Base-by-base conservation (phyloP, 2,113 vertebrate species). In the Arothron firmamentum region DNA sequence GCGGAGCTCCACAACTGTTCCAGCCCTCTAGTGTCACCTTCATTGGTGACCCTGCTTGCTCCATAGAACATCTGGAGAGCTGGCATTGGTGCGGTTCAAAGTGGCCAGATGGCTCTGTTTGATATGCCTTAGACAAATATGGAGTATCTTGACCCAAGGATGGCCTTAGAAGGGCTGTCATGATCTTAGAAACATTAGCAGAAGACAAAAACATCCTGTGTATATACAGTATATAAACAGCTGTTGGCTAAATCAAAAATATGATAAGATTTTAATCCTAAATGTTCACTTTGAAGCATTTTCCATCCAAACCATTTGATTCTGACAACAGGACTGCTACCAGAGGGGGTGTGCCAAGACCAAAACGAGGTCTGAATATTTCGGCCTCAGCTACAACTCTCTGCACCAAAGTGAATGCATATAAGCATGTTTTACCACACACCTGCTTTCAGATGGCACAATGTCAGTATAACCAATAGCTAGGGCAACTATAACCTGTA, bases 1-100 rank as follows among this genome's bases (percentile, higher is more conserved):
- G 45, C 1, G 34, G 70, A 63, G 79, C 78, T 74, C 66, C 78
- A 79, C 86, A 90, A 85, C 87, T 90, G 88, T 87, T 86, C 72
- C 62, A 31, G 59, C 69, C 69, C 75, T 74, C 61, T 60, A 16
- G 10, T 17, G 75, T 84, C 79, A 80, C 86, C 80, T 86, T 85
- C 82, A 81, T 83, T 82, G 68, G 56, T 85, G 87, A 88, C 85
- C 82, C 74, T 47, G 67, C 76, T 70, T 70, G 74, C 78, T 83
- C 77, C 23, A 62, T 67, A 80, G 81, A 90, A 90, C 88, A 90
- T 89, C 89, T 90, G 89, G 84, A 84, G 79, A 53, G 71, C 78
- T 85, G 76, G 74, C 74, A 74, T 61, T 9, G 41, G 47, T 70
- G 61, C 49, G 62, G 43, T 71, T 69, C 63, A 55, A 41, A 68